Conservation (phyloP, 2,797 vertebrate species). For the Acrocephalus scirpaceus region DNA sequence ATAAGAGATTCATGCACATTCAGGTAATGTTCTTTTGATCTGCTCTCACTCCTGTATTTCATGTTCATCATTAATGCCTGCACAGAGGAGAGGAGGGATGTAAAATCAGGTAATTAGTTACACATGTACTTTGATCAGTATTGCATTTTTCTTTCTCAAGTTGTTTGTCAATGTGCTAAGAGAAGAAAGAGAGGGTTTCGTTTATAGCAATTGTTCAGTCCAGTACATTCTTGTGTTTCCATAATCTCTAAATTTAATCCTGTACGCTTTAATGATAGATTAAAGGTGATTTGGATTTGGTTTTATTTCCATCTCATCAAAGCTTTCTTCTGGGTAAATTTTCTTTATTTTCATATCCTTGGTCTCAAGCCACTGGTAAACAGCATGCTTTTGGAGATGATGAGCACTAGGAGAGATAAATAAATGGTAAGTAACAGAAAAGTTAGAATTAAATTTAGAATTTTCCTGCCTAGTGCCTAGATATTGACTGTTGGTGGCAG, state of each 20-base stretch:
- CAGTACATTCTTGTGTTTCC: neutral
- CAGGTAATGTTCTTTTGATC: conserved; percentile 55
- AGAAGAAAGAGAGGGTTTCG: neutral
- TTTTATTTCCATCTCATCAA: neutral
- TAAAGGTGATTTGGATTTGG: neutral
- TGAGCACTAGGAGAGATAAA: neutral
- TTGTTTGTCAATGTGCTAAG: neutral
- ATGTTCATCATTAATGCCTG: neutral
- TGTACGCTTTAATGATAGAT: neutral
- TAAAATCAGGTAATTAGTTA: conserved; percentile 53
- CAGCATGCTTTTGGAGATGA: neutral
- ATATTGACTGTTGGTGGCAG: neutral
- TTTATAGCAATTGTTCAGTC: neutral
- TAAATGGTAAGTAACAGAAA: neutral
- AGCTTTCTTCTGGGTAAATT: neutral
- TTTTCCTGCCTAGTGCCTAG: neutral
- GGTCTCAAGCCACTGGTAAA: neutral
- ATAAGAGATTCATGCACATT: neutral
- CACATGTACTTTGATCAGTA: conserved; percentile 46
- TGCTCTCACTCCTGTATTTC: neutral
- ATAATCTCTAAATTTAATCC: neutral
- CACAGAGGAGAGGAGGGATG: neutral
- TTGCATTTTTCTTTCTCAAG: conserved; percentile 30
- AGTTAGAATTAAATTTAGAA: neutral
- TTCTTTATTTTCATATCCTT: neutral